Percentiles rank a stretch among this genome's conserved stretches.
Conservation (phyloP, 2,797 vertebrate species). For the Nannoperca australis region DNA sequence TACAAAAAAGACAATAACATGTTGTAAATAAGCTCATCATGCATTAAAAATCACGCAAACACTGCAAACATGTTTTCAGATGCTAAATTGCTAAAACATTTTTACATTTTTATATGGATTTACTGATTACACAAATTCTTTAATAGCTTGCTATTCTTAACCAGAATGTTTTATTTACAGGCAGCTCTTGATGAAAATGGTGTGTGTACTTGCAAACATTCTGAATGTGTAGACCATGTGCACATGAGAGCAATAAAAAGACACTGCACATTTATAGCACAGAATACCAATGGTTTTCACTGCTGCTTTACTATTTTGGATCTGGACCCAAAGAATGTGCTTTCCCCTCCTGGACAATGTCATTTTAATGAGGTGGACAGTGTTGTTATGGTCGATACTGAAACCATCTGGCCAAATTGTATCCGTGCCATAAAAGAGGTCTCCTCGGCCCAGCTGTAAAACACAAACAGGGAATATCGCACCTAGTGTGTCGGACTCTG, state of each 20-base stretch:
- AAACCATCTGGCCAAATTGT: slow-evolving; percentile 76
- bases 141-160: not conserved
- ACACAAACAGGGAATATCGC: slow-evolving; percentile 69
- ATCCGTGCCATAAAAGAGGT: slow-evolving; percentile 69
- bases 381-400: slow-evolving; percentile 59
- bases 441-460: slow-evolving; percentile 72
- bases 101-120: not conserved
- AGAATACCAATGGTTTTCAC: slow-evolving; percentile 32
- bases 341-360: slow-evolving; percentile 73
- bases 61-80: not conserved
- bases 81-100: not conserved
- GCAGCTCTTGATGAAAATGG: slow-evolving; percentile 20
- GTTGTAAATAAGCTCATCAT: not conserved
- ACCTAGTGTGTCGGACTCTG: slow-evolving; percentile 62
- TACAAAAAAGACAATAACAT: not conserved
- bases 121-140: not conserved
- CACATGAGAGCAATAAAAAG: slow-evolving; percentile 27
- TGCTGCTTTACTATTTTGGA: slow-evolving; percentile 56
- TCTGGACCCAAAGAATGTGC: slow-evolving; percentile 53
- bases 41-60: not conserved
- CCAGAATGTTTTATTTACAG: not conserved
- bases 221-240: slow-evolving; percentile 22
- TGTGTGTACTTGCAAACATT: slow-evolving; percentile 7
- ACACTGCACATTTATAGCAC: slow-evolving; percentile 24
- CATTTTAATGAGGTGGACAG: slow-evolving; percentile 74